A percentile compares a stretch with the other conserved stretches of the same genome.
These are phyloP conservation scores for Lutraria rhynchaena DNA, from an alignment of 1,140 invertebrate species.

Conservation along the genomic window DNA sequence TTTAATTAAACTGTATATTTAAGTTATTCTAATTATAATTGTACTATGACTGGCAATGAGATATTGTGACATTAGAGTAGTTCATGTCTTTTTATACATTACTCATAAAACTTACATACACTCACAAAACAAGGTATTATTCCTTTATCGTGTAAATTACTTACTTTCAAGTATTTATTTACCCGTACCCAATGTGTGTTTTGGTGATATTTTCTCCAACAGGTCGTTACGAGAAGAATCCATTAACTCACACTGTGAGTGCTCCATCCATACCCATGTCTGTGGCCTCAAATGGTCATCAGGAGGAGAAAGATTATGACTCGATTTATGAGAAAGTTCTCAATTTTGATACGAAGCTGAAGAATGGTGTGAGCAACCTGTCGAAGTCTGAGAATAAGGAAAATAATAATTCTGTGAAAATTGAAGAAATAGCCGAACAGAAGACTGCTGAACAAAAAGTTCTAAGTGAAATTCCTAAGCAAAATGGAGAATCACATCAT, in stretches of 20 bases:
- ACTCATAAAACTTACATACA: no score
- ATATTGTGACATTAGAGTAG: no score
- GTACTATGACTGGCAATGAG: no score
- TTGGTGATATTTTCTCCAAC: no score
- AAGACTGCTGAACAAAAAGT: neutral
- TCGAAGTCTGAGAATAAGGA: conserved; percentile 17
- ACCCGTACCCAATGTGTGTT: no score
- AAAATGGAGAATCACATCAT: conserved; percentile 19
- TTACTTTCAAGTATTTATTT: no score
- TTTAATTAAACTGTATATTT: no score
- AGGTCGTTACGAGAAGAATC: conserved; percentile 36
- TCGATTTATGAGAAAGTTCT: conserved; percentile 40
- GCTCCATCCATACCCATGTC: conserved; percentile 38
- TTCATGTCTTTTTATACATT: no score
- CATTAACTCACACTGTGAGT: conserved; percentile 45
- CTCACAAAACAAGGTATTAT: no score
- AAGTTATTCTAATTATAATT: no score
- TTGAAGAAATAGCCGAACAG: neutral
- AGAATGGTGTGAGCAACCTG: neutral
- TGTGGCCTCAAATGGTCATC: conserved; percentile 21
- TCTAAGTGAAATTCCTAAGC: conserved; percentile 1
- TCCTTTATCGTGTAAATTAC: no score
- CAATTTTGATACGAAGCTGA: conserved; percentile 36
- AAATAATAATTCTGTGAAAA: conserved; percentile 22
- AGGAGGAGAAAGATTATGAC: conserved; percentile 28